A percentile compares a stretch with the other conserved stretches of the same genome.
These are phyloP conservation scores for Volucella bombylans DNA, from an alignment of 2,888 invertebrate genomes.

Conservation along the genomic window DNA sequence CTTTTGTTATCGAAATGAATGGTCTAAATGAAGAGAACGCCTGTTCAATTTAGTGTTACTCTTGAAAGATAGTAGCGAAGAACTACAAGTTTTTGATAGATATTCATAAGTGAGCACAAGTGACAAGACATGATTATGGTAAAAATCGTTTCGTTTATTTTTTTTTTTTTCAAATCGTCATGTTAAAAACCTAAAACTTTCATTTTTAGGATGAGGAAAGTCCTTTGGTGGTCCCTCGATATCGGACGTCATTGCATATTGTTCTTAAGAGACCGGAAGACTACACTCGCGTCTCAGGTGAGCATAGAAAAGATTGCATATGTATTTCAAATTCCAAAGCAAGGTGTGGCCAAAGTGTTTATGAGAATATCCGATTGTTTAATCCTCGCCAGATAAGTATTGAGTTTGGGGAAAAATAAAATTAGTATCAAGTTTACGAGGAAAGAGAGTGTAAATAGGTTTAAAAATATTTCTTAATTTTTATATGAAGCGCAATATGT, in stretches of 20 bases:
- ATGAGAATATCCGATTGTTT: neutral
- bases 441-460: no score
- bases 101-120: neutral
- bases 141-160: neutral
- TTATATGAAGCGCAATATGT: no score
- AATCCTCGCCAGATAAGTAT: no score
- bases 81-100: neutral
- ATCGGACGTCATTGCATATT: constrained; percentile 38
- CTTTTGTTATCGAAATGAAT: neutral
- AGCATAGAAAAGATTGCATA: neutral
- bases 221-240: constrained; percentile 9
- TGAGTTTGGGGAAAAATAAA: no score
- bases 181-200: neutral
- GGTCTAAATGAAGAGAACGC: constrained; percentile 6
- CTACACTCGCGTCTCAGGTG: constrained; percentile 17
- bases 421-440: no score
- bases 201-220: constrained; percentile 34
- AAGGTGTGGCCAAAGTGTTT: constrained; percentile 4
- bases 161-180: neutral
- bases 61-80: constrained; percentile 16
- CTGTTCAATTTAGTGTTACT: constrained; percentile 24
- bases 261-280: constrained; percentile 20
- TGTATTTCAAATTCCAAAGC: neutral
- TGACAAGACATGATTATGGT: constrained; percentile 15
- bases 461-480: no score